phyloP scores from a whole-genome alignment of 2,797 vertebrate species.

The Coccyzus lansbergi region DNA sequence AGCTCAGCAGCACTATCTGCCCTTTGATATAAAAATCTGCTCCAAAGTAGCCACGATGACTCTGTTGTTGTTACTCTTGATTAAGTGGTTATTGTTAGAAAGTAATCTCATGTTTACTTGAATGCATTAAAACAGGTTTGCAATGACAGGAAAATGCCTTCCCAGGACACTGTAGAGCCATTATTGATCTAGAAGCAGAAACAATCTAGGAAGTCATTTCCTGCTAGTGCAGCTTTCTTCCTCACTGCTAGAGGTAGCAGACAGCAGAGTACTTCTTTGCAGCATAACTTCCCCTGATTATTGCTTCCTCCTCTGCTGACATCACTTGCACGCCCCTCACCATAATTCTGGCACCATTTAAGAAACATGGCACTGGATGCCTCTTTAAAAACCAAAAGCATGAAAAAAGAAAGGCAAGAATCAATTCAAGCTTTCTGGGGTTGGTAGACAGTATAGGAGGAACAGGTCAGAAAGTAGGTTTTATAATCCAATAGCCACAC shows the following conservation, averaged over 20 bases:
- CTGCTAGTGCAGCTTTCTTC: constrained; percentile 3
- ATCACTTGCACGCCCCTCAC: neutral
- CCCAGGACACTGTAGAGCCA: constrained; percentile 16
- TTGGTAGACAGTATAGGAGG: neutral
- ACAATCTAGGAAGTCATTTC: neutral
- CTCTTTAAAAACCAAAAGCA: neutral
- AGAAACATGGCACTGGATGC: neutral
- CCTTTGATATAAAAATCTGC: neutral
- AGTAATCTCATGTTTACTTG: constrained; percentile 24
- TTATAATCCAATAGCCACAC: neutral
- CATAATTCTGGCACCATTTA: neutral
- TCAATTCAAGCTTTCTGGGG: neutral
- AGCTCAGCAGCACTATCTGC: neutral
- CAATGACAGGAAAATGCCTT: constrained; percentile 15
- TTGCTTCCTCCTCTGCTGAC: neutral
- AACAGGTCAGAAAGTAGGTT: neutral
- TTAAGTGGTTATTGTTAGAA: constrained; percentile 38
- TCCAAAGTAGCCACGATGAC: neutral
- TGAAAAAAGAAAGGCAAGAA: neutral
- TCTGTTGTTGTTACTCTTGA: neutral
- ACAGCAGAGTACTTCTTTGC: constrained; percentile 8
- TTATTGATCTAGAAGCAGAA: constrained; percentile 52
- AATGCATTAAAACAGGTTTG: neutral
- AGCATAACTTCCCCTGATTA: constrained; percentile 23
- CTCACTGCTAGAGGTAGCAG: neutral